These are phyloP conservation scores for Saturnia japonica DNA, from an alignment of 2,888 invertebrate species.

Conservation along the genomic window DNA sequence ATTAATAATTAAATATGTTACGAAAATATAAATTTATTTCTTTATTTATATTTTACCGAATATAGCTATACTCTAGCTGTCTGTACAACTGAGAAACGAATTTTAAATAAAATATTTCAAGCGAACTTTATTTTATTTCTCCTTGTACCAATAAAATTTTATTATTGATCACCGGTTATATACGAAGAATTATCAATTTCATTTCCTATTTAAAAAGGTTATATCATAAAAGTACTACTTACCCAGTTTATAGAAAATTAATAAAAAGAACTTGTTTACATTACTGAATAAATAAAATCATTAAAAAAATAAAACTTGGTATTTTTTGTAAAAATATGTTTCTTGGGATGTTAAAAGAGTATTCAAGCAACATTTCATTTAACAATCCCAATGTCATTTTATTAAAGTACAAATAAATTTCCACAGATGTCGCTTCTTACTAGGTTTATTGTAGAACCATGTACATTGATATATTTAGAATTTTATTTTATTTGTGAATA, in stretches of 20 bases:
- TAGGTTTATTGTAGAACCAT: not conserved
- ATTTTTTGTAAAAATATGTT: not conserved
- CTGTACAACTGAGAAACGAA: constrained; percentile 71
- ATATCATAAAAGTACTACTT: too few species aligned
- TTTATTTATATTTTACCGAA: constrained; percentile 64
- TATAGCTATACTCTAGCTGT: constrained; percentile 64
- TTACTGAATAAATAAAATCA: too few species aligned
- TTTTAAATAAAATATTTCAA: constrained; percentile 78
- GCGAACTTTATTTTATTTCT: constrained; percentile 44
- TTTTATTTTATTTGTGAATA: not conserved
- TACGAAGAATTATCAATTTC: too few species aligned
- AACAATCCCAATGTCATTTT: not conserved
- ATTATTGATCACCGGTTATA: not conserved
- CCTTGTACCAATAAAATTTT: constrained; percentile 2
- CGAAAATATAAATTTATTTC: constrained; percentile 53
- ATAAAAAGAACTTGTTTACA: too few species aligned
- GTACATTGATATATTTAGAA: not conserved
- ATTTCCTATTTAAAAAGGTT: too few species aligned
- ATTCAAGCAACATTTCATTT: not conserved
- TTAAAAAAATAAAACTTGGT: not conserved
- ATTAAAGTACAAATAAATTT: not conserved
- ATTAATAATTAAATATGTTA: constrained; percentile 11
- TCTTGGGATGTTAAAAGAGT: not conserved
- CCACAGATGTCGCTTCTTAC: constrained; percentile 7
- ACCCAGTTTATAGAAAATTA: too few species aligned